These are phyloP conservation scores for Syndactyla subalaris DNA, from an alignment of 2,797 vertebrate genomes.

Conservation along the genomic window DNA sequence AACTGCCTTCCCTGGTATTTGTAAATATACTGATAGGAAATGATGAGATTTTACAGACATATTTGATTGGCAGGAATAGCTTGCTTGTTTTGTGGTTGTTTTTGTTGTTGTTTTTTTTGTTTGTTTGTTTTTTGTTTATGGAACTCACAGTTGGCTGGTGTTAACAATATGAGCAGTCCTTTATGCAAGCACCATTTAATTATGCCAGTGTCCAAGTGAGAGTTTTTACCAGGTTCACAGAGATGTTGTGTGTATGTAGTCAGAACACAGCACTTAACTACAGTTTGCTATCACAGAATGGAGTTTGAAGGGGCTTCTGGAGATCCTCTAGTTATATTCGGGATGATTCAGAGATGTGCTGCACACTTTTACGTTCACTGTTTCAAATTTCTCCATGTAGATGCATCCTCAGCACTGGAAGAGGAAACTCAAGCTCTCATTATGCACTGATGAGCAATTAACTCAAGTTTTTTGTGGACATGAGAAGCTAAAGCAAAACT, in stretches of 20 bases:
- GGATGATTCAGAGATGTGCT: neutral
- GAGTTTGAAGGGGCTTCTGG: neutral
- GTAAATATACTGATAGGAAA: neutral
- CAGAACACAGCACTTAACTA: neutral
- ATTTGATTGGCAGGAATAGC: neutral
- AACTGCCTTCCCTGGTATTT: neutral
- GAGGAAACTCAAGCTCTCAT: neutral
- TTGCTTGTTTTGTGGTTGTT: neutral
- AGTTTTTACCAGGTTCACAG: neutral
- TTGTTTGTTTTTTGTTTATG: neutral
- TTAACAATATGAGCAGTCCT: neutral
- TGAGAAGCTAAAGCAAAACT: neutral
- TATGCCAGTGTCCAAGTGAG: neutral
- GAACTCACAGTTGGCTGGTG: neutral
- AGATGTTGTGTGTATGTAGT: neutral
- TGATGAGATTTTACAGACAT: neutral
- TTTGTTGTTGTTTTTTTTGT: no score
- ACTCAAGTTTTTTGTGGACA: neutral
- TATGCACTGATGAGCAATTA: neutral
- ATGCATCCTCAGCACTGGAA: neutral
- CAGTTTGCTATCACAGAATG: neutral
- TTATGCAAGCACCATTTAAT: neutral
- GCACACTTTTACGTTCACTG: neutral
- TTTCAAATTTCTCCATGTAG: neutral
- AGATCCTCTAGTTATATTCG: neutral